A percentile compares a stretch with the other conserved stretches of the same genome.
Evolutionary conservation across 2,113 vertebrate genomes (phyloP).

Genomic region (Cyrtonyx montezumae): DNA sequence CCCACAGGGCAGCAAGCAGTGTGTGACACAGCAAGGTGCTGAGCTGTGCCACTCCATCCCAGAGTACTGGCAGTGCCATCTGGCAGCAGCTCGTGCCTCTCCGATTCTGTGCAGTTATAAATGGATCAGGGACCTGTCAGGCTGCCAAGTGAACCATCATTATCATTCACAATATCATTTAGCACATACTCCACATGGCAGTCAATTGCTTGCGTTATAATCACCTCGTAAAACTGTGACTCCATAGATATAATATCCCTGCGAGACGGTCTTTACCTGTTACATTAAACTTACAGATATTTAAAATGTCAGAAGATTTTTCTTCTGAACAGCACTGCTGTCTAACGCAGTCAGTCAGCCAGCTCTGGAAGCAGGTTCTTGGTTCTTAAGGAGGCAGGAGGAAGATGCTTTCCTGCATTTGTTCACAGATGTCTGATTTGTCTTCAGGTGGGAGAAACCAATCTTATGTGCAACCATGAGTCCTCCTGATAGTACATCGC

Average conservation of each 20-base stretch:
- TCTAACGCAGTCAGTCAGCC: slow-evolving; percentile 5
- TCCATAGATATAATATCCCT: not conserved
- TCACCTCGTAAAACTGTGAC: slow-evolving; percentile 30
- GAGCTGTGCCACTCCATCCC: not conserved
- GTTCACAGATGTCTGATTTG: not conserved
- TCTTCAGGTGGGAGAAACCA: not conserved
- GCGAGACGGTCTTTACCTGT: not conserved
- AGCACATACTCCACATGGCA: slow-evolving; percentile 16
- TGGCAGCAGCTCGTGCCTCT: not conserved
- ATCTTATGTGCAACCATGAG: not conserved
- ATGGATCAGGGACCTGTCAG: not conserved
- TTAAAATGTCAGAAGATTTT: slow-evolving; percentile 28
- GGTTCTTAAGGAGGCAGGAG: not conserved
- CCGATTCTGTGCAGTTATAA: not conserved
- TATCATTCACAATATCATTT: slow-evolving; percentile 18
- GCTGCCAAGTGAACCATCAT: slow-evolving; percentile 39
- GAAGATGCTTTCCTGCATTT: not conserved
- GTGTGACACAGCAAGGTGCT: not conserved
- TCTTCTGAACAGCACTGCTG: not conserved
- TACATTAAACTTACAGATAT: slow-evolving; percentile 51
- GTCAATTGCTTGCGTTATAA: slow-evolving; percentile 28
- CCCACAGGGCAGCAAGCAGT: fast-evolving
- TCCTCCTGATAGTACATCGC: not conserved
- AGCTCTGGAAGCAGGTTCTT: not conserved
- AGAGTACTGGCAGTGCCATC: not conserved